phyloP scores from a whole-genome alignment of 2,113 vertebrate species.

The Pelmatolapia mariae region DNA sequence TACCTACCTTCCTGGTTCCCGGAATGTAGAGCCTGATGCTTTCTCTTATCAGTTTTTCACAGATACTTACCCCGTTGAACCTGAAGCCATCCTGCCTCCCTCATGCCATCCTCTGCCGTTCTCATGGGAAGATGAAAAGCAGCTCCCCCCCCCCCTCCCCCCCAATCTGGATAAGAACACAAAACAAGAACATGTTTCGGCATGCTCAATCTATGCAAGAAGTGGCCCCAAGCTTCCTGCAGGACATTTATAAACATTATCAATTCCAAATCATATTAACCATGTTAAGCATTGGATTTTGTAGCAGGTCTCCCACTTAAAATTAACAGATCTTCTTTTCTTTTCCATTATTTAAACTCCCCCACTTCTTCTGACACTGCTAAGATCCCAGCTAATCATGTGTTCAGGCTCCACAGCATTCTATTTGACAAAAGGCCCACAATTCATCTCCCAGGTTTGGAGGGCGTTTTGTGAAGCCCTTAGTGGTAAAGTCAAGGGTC shows the following conservation, averaged over 20 bases:
- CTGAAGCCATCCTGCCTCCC: neutral
- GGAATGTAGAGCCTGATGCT: neutral
- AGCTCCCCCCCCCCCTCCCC: too few relatives aligned
- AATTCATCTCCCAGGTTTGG: neutral
- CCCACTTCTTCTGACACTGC: neutral
- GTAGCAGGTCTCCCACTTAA: neutral
- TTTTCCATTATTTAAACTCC: neutral
- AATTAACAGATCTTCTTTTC: rapidly evolving
- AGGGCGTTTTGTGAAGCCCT: neutral
- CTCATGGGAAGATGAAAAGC: neutral
- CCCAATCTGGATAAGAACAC: neutral
- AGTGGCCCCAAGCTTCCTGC: neutral
- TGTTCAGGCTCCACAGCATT: neutral
- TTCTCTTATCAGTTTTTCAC: neutral
- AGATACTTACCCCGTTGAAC: neutral
- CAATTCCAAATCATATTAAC: neutral
- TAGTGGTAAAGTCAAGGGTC: neutral
- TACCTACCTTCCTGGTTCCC: neutral
- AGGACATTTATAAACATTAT: neutral
- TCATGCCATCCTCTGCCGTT: neutral
- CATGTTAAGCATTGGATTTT: neutral
- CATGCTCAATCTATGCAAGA: neutral
- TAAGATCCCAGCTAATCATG: neutral
- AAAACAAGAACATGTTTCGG: neutral
- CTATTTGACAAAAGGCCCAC: neutral